Evolutionary conservation across 2,888 invertebrate genomes (phyloP), one percentile per base, ranked within the genome.

Genomic region (Zelleria hepariella): DNA sequence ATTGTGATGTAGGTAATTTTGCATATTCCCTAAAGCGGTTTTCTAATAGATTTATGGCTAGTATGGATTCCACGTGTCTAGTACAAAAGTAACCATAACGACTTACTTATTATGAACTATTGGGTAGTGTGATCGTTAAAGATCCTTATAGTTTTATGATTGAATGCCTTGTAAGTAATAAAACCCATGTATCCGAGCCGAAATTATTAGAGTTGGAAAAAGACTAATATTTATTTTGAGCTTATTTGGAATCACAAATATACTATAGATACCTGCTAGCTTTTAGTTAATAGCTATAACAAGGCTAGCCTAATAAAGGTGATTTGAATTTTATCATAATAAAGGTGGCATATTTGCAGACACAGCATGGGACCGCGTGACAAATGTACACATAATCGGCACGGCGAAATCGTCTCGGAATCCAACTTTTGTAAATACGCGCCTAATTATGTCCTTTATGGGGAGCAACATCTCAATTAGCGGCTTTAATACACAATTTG

Each of bases 401-500:
- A 62, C 62, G 63, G 60, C 63, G 55, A 32, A 32, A 55, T 18
- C 32, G 18, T 8, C 23, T 23, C 15, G 23, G 25, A 32, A 2
- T 55, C 26, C 26, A 57, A 48, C 23, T 72, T 78, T 76, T 76
- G 73, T 67, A 70, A 69, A 23, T 10, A 66, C 68, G 66, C 68
- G 65, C 70, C 69, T 73, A 72, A 76, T 79, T 70, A 69, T 62
- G 62, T 60, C 61, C 62, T 64, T 65, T 49, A 48, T 64, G 63
- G 64, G n/a, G 63, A 65, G 65, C 65, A 72, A 77, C 73, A 71
- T 75, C 76, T 81, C 71, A 75, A 80, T 81, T 77, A 80, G 72
- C 68, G 60, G 66, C 61, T 62, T 64, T 62, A 61, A 67, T 67
- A 64, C 65, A 66, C 64, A 67, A 64, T 71, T 73, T 64, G 69